These are phyloP conservation scores for Cantharis lateralis DNA, from an alignment of 2,888 invertebrate genomes.

Conservation along the genomic window DNA sequence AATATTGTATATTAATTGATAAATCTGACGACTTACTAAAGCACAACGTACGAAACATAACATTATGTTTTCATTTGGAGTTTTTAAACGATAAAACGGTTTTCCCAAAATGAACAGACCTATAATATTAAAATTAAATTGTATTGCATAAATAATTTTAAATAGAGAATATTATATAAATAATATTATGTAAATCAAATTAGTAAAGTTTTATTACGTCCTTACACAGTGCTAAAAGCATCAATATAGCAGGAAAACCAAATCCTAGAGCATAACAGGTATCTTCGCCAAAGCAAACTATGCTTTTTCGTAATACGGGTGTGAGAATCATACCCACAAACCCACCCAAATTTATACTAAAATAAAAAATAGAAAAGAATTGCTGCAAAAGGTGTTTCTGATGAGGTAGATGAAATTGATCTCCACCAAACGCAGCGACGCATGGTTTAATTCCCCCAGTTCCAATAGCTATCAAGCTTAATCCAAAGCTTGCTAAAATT, in stretches of 20 bases:
- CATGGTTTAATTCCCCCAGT: constrained; percentile 89
- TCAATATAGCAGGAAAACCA: constrained; percentile 75
- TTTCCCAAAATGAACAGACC: constrained; percentile 74
- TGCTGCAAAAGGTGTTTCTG: constrained; percentile 69
- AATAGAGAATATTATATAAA: not conserved
- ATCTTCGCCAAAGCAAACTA: constrained; percentile 70
- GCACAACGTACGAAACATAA: constrained; percentile 71
- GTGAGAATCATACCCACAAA: constrained; percentile 71
- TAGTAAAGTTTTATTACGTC: not conserved
- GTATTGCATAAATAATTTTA: not conserved
- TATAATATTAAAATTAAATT: constrained; percentile 49
- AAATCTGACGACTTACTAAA: constrained; percentile 61
- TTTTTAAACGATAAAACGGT: constrained; percentile 70
- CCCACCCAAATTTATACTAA: constrained; percentile 75
- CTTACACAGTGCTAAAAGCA: constrained; percentile 70
- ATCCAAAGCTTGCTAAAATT: constrained; percentile 60
- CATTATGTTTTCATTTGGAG: constrained; percentile 75
- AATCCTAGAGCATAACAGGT: constrained; percentile 77
- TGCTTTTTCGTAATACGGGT: constrained; percentile 69
- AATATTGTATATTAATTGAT: constrained; percentile 10
- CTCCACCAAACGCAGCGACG: constrained; percentile 85
- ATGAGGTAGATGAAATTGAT: constrained; percentile 75
- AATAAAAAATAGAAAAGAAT: constrained; percentile 85
- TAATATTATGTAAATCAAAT: too few relatives aligned
- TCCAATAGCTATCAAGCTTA: constrained; percentile 71